Evolutionary conservation across 2,113 vertebrate species (phyloP).

Genomic region (Lepus europaeus): DNA sequence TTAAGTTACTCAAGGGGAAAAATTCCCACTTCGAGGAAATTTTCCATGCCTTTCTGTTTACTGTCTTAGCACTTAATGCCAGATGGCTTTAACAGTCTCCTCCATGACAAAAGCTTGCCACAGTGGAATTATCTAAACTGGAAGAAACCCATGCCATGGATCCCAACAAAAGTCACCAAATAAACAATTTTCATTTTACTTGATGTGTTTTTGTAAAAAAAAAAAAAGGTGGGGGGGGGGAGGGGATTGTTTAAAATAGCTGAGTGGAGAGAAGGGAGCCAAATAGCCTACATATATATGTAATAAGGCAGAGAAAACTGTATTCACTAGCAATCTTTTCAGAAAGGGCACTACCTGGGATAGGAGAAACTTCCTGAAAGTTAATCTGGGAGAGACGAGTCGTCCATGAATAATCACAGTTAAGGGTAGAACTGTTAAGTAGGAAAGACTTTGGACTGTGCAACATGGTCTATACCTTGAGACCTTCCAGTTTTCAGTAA

Average conservation of each 20-base stretch:
- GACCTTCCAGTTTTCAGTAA: neutral
- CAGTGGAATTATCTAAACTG: neutral
- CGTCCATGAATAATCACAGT: neutral
- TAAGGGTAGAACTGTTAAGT: neutral
- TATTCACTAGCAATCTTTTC: neutral
- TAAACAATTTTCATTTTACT: neutral
- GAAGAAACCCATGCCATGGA: conserved; percentile 21
- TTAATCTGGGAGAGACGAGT: conserved; percentile 41
- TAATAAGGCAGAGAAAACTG: neutral
- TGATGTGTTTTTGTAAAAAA: neutral
- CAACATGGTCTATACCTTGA: neutral
- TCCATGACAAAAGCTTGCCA: conserved; percentile 4
- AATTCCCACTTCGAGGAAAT: conserved; percentile 43
- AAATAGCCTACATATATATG: neutral
- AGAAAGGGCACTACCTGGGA: neutral
- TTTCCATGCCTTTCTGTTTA: conserved; percentile 21
- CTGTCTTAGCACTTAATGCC: conserved; percentile 48
- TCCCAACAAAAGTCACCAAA: conserved; percentile 28
- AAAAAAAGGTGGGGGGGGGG: neutral
- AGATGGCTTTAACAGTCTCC: neutral
- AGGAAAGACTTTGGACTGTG: neutral
- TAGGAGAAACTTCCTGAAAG: conserved; percentile 39
- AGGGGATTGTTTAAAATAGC: neutral
- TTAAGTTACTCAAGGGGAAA: neutral
- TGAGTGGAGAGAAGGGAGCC: neutral